phyloP scores from a whole-genome alignment of 2,797 vertebrate species.

The Hydrocynus forskahlii region DNA sequence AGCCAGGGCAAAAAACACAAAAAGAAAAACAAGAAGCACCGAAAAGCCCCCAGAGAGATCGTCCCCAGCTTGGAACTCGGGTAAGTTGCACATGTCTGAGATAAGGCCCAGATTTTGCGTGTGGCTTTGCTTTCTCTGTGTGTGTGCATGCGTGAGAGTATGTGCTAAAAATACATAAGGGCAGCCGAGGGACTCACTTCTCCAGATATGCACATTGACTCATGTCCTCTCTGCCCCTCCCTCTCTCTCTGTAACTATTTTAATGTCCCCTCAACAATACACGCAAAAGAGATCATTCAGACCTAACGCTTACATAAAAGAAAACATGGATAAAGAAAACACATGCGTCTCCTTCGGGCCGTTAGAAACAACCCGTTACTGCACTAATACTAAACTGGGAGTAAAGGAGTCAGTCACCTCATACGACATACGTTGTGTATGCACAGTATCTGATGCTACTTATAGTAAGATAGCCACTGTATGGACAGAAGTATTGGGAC shows the following conservation, averaged over 20 bases:
- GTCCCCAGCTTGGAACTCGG: conserved; percentile 57
- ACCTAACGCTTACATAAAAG: neutral
- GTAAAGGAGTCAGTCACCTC: too few relatives aligned
- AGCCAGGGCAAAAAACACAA: conserved; percentile 70
- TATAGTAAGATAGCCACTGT: too few relatives aligned
- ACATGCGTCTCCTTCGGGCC: too few relatives aligned
- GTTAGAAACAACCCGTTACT: too few relatives aligned
- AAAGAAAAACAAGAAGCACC: conserved; percentile 74
- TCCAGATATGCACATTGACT: conserved; percentile 65
- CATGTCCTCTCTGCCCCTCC: conserved; percentile 42
- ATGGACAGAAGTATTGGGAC: too few relatives aligned
- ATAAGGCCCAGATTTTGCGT: conserved; percentile 43
- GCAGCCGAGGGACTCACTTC: conserved; percentile 56
- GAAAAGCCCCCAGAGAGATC: conserved; percentile 64
- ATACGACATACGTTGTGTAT: too few relatives aligned
- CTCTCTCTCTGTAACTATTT: conserved; percentile 45
- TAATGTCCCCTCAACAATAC: conserved; percentile 52
- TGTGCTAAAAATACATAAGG: conserved; percentile 66
- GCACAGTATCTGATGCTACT: too few relatives aligned
- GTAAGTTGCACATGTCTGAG: conserved; percentile 56
- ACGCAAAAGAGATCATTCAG: neutral
- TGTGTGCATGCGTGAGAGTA: conserved; percentile 23
- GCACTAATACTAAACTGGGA: too few relatives aligned
- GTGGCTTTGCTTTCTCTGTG: conserved; percentile 34
- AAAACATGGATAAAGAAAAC: too few relatives aligned